phyloP scores from a whole-genome alignment of 1,140 invertebrate species.

The Steinernema khuongi region DNA sequence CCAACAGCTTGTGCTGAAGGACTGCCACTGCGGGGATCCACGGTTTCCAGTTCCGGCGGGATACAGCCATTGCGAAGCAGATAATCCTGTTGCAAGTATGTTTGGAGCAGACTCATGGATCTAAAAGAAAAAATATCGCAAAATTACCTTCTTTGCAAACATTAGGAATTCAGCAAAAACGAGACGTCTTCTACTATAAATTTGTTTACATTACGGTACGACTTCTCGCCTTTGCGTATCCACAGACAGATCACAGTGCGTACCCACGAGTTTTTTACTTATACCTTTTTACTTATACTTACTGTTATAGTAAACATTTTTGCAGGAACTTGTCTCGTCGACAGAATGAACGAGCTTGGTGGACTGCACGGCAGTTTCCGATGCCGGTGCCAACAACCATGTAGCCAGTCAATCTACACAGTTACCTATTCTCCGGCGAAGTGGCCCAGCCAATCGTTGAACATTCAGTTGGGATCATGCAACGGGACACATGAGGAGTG shows the following conservation, averaged over 20 bases:
- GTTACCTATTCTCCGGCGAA: conserved; percentile 50
- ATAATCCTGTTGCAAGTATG: conserved; percentile 44
- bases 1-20: conserved; percentile 43
- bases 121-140: conserved; percentile 33
- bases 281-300: no score
- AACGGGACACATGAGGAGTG: conserved; percentile 32
- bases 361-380: conserved; percentile 38
- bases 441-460: conserved; percentile 51
- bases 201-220: no score
- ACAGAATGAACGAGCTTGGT: conserved; percentile 36
- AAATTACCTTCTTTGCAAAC: conserved; percentile 23
- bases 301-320: no score
- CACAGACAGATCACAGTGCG: no score
- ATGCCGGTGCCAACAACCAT: conserved; percentile 47
- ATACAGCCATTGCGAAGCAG: conserved; percentile 44
- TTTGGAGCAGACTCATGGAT: conserved; percentile 39
- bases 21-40: conserved; percentile 47
- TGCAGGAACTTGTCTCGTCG: conserved; percentile 45
- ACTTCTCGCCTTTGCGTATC: no score
- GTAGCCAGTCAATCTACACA: conserved; percentile 45
- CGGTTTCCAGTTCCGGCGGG: conserved; percentile 46
- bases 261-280: no score
- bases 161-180: neutral
- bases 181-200: conserved; percentile 20
- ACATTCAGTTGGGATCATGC: conserved; percentile 44